These are phyloP conservation scores for Tachysurus vachellii DNA, from an alignment of 2,113 vertebrate species.

Conservation along the genomic window DNA sequence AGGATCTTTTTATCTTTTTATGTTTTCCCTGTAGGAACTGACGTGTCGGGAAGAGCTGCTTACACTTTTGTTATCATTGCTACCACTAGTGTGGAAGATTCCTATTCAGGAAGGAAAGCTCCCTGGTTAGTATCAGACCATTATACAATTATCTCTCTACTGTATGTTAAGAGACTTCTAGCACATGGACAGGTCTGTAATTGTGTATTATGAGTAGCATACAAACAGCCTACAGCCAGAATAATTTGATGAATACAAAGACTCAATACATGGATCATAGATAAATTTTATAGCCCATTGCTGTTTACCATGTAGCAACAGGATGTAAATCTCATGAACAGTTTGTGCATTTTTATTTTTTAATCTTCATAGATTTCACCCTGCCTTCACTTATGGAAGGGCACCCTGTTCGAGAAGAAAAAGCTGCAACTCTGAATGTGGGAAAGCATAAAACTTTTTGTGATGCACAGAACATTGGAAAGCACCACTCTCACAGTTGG, in stretches of 20 bases:
- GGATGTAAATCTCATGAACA: background rate
- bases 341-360: background rate
- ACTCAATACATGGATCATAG: background rate
- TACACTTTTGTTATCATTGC: constrained; percentile 88
- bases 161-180: background rate
- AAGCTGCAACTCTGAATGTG: constrained; percentile 66
- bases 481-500: constrained; percentile 69
- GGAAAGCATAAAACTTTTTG: constrained; percentile 78
- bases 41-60: constrained; percentile 96
- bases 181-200: background rate
- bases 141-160: background rate
- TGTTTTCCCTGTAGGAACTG: constrained; percentile 78
- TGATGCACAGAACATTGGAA: constrained; percentile 73
- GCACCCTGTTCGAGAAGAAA: constrained; percentile 80
- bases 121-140: constrained; percentile 72
- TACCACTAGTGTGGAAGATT: constrained; percentile 96
- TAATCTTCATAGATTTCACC: constrained; percentile 79
- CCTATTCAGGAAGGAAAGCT: constrained; percentile 91
- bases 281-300: background rate
- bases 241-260: background rate
- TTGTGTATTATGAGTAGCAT: background rate
- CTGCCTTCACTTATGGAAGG: constrained; percentile 78
- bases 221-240: background rate
- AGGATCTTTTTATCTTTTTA: constrained; percentile 28
- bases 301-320: background rate